Percentiles rank a stretch among this genome's conserved stretches.
Evolutionary conservation across 2,888 invertebrate genomes (phyloP).

Genomic region (Ceraclea dissimilis): DNA sequence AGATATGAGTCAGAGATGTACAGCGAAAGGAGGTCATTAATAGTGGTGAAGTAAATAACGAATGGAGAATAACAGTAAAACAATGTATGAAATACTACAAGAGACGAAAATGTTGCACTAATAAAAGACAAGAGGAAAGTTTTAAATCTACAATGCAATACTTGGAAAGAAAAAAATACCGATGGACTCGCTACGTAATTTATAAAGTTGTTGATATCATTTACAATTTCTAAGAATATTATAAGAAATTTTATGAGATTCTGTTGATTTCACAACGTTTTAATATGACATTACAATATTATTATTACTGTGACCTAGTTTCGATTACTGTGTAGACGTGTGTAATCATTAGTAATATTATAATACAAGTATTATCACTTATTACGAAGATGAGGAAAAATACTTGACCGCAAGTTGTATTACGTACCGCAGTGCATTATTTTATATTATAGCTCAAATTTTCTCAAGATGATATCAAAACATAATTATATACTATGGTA

Average conservation of each 20-base stretch:
- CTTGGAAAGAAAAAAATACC: too few relatives aligned
- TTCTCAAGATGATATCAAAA: too few relatives aligned
- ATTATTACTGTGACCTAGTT: neutral
- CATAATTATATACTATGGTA: too few relatives aligned
- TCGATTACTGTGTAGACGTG: neutral
- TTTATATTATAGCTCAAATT: too few relatives aligned
- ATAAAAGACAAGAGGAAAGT: neutral
- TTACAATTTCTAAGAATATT: neutral
- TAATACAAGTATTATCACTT: neutral
- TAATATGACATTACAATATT: neutral
- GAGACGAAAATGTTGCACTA: neutral
- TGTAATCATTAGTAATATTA: neutral
- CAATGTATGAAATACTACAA: constrained; percentile 4
- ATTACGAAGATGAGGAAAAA: neutral
- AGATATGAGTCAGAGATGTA: constrained; percentile 12
- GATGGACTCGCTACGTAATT: too few relatives aligned
- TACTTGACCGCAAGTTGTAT: neutral
- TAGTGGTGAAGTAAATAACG: constrained; percentile 7
- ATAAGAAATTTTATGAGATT: neutral
- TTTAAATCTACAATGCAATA: too few relatives aligned
- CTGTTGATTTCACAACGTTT: neutral
- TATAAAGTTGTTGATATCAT: too few relatives aligned
- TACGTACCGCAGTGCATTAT: neutral
- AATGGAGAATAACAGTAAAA: constrained; percentile 3
- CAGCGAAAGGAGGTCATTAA: constrained; percentile 14